Percentiles rank a stretch among this genome's conserved stretches.
Evolutionary conservation across 2,113 vertebrate genomes (phyloP).

Genomic region (Chloroceryle aenea): DNA sequence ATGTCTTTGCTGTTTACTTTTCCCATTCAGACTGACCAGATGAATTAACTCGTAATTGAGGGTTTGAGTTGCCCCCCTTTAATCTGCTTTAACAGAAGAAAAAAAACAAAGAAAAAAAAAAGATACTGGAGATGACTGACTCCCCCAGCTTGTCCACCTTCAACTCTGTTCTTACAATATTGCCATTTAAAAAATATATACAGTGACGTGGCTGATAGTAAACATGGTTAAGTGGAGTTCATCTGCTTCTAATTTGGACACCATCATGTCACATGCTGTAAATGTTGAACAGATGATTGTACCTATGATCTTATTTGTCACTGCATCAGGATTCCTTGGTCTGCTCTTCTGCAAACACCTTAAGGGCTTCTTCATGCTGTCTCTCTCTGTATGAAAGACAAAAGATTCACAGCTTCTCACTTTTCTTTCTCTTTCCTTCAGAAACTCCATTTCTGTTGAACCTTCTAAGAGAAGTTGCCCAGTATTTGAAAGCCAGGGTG

Average conservation of each 20-base stretch:
- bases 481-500: not conserved
- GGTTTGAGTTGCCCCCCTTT: not conserved
- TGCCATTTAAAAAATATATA: not conserved
- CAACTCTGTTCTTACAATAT: not conserved
- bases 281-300: not conserved
- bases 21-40: not conserved
- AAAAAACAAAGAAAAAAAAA: too few species aligned
- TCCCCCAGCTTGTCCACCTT: not conserved
- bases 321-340: not conserved
- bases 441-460: not conserved
- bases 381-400: not conserved
- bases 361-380: not conserved
- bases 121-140: not conserved
- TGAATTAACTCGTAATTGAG: not conserved
- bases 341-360: not conserved
- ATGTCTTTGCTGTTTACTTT: not conserved
- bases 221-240: not conserved
- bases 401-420: not conserved
- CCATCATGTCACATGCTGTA: accelerated
- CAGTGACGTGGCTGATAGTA: not conserved
- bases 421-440: not conserved
- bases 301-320: not conserved
- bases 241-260: not conserved
- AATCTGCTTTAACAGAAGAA: not conserved
- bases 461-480: not conserved